phyloP scores from a whole-genome alignment of 2,797 vertebrate species.

The Apogon talboti region DNA sequence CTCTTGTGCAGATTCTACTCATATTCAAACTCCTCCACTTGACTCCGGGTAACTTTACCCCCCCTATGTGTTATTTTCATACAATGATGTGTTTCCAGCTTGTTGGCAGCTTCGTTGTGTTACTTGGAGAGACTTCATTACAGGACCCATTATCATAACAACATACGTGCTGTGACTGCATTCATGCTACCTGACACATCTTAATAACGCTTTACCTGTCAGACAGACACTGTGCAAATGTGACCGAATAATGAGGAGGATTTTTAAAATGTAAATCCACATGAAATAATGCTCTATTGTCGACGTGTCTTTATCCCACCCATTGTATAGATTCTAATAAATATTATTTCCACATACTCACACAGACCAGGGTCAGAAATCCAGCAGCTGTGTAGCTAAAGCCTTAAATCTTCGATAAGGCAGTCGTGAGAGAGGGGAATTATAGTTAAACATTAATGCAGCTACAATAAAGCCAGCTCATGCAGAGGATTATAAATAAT shows the following conservation, averaged over 20 bases:
- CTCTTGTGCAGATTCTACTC: conserved; percentile 26
- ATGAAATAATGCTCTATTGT: background rate
- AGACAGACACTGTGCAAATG: conserved; percentile 19
- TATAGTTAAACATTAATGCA: conserved; percentile 64
- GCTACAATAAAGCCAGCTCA: conserved; percentile 49
- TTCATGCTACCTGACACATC: conserved; percentile 27
- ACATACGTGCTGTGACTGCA: conserved; percentile 13
- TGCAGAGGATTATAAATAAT: conserved; percentile 77
- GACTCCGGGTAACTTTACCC: conserved; percentile 28
- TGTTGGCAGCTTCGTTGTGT: background rate
- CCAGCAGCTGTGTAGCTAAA: conserved; percentile 58
- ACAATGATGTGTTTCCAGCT: conserved; percentile 4
- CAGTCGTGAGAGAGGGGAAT: conserved; percentile 55
- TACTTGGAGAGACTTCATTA: background rate
- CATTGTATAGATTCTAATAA: background rate
- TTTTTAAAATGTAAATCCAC: conserved; percentile 38
- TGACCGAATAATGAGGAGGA: conserved; percentile 23
- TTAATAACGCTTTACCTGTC: conserved; percentile 1
- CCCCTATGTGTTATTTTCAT: conserved; percentile 16
- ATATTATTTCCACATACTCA: conserved; percentile 23
- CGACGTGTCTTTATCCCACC: too few species aligned
- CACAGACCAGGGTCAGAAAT: conserved; percentile 49
- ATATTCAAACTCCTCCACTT: conserved; percentile 36
- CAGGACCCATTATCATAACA: conserved; percentile 4
- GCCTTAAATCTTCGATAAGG: conserved; percentile 71